Percentiles rank a stretch among this genome's conserved stretches.
Evolutionary conservation across 2,797 vertebrate species (phyloP).

Genomic region (Lepus oiostolus): DNA sequence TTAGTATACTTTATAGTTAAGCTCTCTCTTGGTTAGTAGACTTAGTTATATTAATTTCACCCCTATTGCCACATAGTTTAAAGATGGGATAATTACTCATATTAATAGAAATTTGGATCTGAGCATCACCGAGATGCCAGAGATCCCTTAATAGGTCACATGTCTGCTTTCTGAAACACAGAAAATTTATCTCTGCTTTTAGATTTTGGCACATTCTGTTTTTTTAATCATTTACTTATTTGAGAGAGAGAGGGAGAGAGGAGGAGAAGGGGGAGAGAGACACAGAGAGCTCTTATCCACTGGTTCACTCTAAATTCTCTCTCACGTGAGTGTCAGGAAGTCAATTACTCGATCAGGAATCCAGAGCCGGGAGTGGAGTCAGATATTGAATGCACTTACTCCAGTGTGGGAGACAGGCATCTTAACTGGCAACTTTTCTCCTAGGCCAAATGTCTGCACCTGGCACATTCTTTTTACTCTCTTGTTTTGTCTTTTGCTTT

Average conservation of each 20-base stretch:
- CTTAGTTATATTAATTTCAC: neutral
- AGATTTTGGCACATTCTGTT: neutral
- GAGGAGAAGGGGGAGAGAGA: too few species aligned
- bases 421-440: too few species aligned
- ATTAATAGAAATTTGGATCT: neutral
- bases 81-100: neutral
- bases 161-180: neutral
- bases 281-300: too few species aligned
- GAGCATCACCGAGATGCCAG: neutral
- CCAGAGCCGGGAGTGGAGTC: too few species aligned
- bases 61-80: neutral
- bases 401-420: too few species aligned
- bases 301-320: too few species aligned
- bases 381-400: too few species aligned
- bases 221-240: too few species aligned
- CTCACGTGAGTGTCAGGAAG: too few species aligned
- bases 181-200: neutral
- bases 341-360: too few species aligned
- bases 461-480: neutral
- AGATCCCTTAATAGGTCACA: neutral
- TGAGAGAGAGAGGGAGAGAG: too few species aligned
- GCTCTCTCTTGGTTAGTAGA: neutral
- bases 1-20: neutral
- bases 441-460: too few species aligned
- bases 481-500: neutral